Percentiles rank a stretch among this genome's conserved stretches.
Evolutionary conservation across 2,888 invertebrate species (phyloP).

Genomic region (Dryocosmus kuriphilus): DNA sequence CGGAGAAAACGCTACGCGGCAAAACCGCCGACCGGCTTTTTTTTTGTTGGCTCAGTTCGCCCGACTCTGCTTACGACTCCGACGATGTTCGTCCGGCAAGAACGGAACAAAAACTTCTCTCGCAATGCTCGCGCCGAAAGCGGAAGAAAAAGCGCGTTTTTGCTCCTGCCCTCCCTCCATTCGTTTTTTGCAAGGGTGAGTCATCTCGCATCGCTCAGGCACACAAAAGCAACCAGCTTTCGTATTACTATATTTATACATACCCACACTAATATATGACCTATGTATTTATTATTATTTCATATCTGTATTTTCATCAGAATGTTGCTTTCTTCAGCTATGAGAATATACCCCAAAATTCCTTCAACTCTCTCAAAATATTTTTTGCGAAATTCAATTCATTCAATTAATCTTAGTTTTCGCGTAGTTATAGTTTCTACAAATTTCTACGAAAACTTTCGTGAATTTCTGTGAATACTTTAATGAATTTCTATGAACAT

Average conservation of each 20-base stretch:
- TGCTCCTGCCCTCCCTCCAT: slow-evolving; percentile 54
- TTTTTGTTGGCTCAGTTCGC: slow-evolving; percentile 62
- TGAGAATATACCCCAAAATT: too few relatives aligned
- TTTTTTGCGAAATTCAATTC: too few relatives aligned
- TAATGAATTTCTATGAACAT: too few relatives aligned
- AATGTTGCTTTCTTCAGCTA: too few relatives aligned
- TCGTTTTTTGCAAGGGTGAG: slow-evolving; percentile 66
- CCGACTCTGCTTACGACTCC: slow-evolving; percentile 61
- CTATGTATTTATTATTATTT: neutral
- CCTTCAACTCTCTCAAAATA: too few relatives aligned
- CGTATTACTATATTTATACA: slow-evolving; percentile 47
- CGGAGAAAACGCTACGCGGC: slow-evolving; percentile 62
- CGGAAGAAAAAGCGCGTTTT: slow-evolving; percentile 72
- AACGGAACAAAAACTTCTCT: slow-evolving; percentile 70
- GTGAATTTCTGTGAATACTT: too few relatives aligned
- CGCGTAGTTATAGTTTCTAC: too few relatives aligned
- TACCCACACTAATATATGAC: neutral
- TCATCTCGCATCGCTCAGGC: slow-evolving; percentile 68
- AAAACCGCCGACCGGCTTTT: slow-evolving; percentile 64
- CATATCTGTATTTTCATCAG: neutral
- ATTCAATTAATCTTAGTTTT: too few relatives aligned
- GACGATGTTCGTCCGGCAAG: slow-evolving; percentile 64
- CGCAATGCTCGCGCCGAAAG: slow-evolving; percentile 71
- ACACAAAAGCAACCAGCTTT: slow-evolving; percentile 60
- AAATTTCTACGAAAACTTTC: too few relatives aligned